Conservation (phyloP, 1,140 invertebrate genomes). For the Pseudoatta argentina region DNA sequence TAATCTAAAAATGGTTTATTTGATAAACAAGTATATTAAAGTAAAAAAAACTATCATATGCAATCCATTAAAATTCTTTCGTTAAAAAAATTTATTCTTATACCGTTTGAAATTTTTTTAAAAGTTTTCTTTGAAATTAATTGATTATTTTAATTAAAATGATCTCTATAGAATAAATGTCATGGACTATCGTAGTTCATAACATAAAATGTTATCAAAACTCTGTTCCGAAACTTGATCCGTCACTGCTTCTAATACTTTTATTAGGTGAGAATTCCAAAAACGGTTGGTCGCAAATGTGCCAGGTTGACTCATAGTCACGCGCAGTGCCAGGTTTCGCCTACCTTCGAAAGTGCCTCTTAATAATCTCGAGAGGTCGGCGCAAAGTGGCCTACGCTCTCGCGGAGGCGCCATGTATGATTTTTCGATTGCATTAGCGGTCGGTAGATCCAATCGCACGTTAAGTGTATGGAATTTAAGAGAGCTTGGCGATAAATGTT, state of each 20-base stretch:
- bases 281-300: constrained; percentile 36
- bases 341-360: constrained; percentile 57
- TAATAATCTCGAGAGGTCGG: constrained; percentile 54
- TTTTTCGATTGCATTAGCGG: constrained; percentile 45
- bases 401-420: constrained; percentile 29
- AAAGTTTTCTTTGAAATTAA: neutral
- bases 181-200: neutral
- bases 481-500: constrained; percentile 31
- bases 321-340: constrained; percentile 8
- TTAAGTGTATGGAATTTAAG: constrained; percentile 32
- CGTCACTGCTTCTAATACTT: constrained; percentile 29
- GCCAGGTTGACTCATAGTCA: constrained; percentile 44
- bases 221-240: neutral
- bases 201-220: neutral
- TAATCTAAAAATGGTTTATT: neutral
- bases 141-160: neutral
- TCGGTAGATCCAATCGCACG: constrained; percentile 12
- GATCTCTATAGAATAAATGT: neutral
- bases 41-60: neutral
- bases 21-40: neutral
- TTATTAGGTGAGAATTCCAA: constrained; percentile 55
- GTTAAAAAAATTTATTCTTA: neutral
- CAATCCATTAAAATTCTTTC: no score
- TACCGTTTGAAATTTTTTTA: neutral
- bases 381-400: constrained; percentile 34